phyloP scores from a whole-genome alignment of 2,888 invertebrate species.

The Ptilodon capucinus region DNA sequence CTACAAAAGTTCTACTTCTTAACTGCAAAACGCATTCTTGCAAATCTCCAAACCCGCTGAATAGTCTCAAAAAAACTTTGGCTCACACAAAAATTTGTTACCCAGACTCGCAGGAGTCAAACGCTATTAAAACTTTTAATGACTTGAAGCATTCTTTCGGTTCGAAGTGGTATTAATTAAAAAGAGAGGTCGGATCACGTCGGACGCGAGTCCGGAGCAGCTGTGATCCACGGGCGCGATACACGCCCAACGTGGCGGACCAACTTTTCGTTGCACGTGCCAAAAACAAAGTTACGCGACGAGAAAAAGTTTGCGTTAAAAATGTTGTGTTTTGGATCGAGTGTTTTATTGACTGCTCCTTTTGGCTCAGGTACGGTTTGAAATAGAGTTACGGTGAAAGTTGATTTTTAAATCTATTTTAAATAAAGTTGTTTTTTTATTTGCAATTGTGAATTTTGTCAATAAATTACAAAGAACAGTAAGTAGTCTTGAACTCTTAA shows the following conservation, averaged over 20 bases:
- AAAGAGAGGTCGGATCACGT: slow-evolving; percentile 71
- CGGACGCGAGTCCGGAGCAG: slow-evolving; percentile 42
- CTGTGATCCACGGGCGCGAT: slow-evolving; percentile 35
- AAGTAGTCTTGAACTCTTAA: too few species aligned
- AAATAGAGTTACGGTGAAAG: background rate
- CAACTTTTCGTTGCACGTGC: slow-evolving; percentile 37
- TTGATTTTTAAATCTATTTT: background rate
- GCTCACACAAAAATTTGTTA: slow-evolving; percentile 68
- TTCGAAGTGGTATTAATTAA: slow-evolving; percentile 81
- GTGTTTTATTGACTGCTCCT: slow-evolving; percentile 27
- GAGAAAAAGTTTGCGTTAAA: slow-evolving; percentile 33
- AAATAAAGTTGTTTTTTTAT: background rate
- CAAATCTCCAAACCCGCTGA: slow-evolving; percentile 23
- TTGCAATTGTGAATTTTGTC: too few species aligned
- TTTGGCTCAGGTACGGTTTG: slow-evolving; percentile 10
- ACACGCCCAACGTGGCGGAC: slow-evolving; percentile 33
- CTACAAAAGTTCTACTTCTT: slow-evolving; percentile 31
- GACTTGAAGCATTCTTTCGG: slow-evolving; percentile 79
- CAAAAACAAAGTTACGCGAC: slow-evolving; percentile 41
- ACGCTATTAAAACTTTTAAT: slow-evolving; percentile 82
- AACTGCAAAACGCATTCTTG: slow-evolving; percentile 17
- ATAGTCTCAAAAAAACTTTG: slow-evolving; percentile 59
- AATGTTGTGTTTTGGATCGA: slow-evolving; percentile 35
- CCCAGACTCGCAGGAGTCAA: slow-evolving; percentile 70
- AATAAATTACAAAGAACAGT: too few species aligned